A percentile compares a stretch with the other conserved stretches of the same genome.
Conservation (phyloP, 2,797 vertebrate genomes). For the Artibeus lituratus region DNA sequence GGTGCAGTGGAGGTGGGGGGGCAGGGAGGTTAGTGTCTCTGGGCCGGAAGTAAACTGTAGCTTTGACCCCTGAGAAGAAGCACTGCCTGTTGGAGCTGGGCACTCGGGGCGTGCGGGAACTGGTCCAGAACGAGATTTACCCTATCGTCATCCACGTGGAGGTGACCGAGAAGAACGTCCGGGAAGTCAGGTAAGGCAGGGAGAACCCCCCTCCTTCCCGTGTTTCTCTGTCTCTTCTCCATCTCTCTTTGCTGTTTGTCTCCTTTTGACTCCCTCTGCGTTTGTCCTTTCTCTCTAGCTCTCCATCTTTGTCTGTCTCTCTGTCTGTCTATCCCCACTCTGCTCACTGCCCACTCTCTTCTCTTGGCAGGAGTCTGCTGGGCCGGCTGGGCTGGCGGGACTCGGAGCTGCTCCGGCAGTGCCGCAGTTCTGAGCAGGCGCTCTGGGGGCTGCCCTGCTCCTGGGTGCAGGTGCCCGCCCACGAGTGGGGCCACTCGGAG, state of each 20-base stretch:
- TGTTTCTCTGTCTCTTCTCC: background rate
- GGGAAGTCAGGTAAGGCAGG: constrained; percentile 80
- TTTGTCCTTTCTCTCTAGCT: background rate
- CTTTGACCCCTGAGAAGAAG: constrained; percentile 71
- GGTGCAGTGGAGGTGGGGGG: background rate
- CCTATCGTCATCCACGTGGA: constrained; percentile 85
- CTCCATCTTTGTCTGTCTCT: background rate
- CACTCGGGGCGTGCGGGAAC: constrained; percentile 80
- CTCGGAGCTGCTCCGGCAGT: constrained; percentile 81
- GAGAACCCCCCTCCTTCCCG: background rate
- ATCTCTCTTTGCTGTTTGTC: background rate
- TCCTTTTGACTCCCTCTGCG: background rate
- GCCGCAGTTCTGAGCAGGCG: constrained; percentile 67
- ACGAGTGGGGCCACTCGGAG: constrained; percentile 73
- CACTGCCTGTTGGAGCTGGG: constrained; percentile 85
- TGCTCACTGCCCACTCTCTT: background rate
- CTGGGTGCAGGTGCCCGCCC: constrained; percentile 77
- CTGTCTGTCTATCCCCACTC: rapidly evolving
- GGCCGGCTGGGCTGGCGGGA: constrained; percentile 77
- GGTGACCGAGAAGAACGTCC: constrained; percentile 84
- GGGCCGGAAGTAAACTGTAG: background rate
- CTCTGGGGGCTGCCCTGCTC: constrained; percentile 80
- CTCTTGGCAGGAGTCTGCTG: constrained; percentile 76
- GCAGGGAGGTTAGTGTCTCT: background rate
- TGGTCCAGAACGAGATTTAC: constrained; percentile 85